Base-by-base conservation (phyloP, 2,113 vertebrate genomes). In the Pipa parva region DNA sequence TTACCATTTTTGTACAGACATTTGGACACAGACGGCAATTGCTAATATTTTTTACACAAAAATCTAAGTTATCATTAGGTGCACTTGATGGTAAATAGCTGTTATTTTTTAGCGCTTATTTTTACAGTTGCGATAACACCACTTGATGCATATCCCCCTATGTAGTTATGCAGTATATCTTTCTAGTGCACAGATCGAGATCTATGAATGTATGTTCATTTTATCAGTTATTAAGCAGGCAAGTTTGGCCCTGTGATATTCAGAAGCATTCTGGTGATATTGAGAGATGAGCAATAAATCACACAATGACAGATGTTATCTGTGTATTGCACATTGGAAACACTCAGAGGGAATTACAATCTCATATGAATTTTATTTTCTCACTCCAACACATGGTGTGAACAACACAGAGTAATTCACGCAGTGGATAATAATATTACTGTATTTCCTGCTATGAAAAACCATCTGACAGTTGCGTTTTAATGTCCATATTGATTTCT, bases 161-260 rank as follows among this genome's bases (percentile, higher is more conserved):
- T 31, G 29, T 6, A 5, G 10, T 31, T 6, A 6, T 31, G 29
- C 29, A 10, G 10, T 31, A 31, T 31, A 10, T 10, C 29, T 31
- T 31, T 31, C 10, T 31, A 31, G 29, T 31, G 5, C 10, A 50
- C 11, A 3, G n/a, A 1, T 46, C 15, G 21, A 45, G 5, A n/a
- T 17, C 31, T 45, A 56, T 29, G 45, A 36, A 65, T 65, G 7
- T 7, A 56, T 36, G 24, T 36, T 31, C 21, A 8, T 33, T 50
- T 13, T 28, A 50, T 59, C 29, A 50, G 26, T 67, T 58, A 65
- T 56, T 65, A 65, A 56, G 15, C 2, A 11, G 26, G 33, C 36
- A 20, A 11, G 8, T 17, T 33, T 26, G 31, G 1, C 21, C 17
- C 20, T 20, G n/a, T 45, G 36, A 31, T 24, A 21, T 29, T 49